A percentile compares a stretch with the other conserved stretches of the same genome.
phyloP scores from a whole-genome alignment of 2,888 invertebrate species.

The Bellardia bayeri region DNA sequence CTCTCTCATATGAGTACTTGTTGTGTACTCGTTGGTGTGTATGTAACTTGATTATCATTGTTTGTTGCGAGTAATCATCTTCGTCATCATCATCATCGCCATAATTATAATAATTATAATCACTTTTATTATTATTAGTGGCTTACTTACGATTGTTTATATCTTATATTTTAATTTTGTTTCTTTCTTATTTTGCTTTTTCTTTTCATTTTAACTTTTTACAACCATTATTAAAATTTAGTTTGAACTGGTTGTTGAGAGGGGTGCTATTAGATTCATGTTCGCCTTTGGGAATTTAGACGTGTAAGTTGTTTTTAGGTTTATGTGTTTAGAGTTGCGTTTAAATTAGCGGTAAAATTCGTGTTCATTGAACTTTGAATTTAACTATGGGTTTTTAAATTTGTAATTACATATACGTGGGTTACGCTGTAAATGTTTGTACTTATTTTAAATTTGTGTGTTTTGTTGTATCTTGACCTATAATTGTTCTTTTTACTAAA shows the following conservation, averaged over 20 bases:
- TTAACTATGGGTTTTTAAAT: not conserved
- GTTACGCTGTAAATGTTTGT: not conserved
- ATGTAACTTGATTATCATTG: not conserved
- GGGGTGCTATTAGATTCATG: not conserved
- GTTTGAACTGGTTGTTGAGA: not conserved
- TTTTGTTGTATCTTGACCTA: too few species aligned
- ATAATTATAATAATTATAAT: constrained; percentile 20
- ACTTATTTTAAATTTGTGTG: too few species aligned
- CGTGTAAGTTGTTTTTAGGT: not conserved
- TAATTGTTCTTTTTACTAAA: too few species aligned
- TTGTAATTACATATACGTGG: not conserved
- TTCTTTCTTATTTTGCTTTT: not conserved
- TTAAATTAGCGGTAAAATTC: constrained; percentile 23
- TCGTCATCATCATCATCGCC: constrained; percentile 9
- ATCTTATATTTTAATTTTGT: not conserved
- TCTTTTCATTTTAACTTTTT: not conserved
- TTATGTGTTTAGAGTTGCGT: not conserved
- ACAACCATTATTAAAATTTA: constrained; percentile 8
- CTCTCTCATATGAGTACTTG: not conserved
- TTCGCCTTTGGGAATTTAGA: not conserved
- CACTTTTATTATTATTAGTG: constrained; percentile 3
- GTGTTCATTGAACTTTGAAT: not conserved
- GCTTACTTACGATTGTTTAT: constrained; percentile 17
- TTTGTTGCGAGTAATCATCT: constrained; percentile 13
- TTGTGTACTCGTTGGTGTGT: not conserved